phyloP scores from a whole-genome alignment of 1,140 invertebrate species.

The Drosophila neocordata region DNA sequence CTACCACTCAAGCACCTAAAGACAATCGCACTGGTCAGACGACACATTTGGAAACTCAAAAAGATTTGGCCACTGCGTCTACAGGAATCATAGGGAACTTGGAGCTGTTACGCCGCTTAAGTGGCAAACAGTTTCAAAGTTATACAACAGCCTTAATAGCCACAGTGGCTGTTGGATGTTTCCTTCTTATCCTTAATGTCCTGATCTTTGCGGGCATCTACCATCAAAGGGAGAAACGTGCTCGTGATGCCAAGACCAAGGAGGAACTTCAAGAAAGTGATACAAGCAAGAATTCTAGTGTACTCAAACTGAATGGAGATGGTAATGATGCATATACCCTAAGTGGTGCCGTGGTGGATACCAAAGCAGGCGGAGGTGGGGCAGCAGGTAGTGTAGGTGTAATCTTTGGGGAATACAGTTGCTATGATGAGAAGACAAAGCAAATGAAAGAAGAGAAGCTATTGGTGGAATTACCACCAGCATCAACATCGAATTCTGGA shows the following conservation, averaged over 20 bases:
- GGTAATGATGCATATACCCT: constrained; percentile 59
- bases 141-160: constrained; percentile 96
- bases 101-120: constrained; percentile 86
- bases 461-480: constrained; percentile 85
- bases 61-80: constrained; percentile 75
- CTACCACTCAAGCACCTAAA: constrained; percentile 65
- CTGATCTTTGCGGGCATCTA: constrained; percentile 97
- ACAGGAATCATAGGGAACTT: constrained; percentile 78
- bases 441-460: constrained; percentile 86
- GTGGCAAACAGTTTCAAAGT: constrained; percentile 91
- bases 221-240: constrained; percentile 91
- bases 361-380: constrained; percentile 54
- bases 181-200: constrained; percentile 94
- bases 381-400: constrained; percentile 49
- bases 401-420: constrained; percentile 86
- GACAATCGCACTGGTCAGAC: constrained; percentile 61
- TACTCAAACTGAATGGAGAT: constrained; percentile 68
- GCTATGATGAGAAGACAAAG: constrained; percentile 86
- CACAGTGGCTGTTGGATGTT: constrained; percentile 95
- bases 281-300: constrained; percentile 80
- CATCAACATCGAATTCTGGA: constrained; percentile 52
- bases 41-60: constrained; percentile 56
- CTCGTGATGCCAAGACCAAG: constrained; percentile 87
- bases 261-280: constrained; percentile 88
- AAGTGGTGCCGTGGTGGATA: constrained; percentile 59